Base-by-base conservation (phyloP, 2,113 vertebrate genomes). In the Motacilla tschutschensis region DNA sequence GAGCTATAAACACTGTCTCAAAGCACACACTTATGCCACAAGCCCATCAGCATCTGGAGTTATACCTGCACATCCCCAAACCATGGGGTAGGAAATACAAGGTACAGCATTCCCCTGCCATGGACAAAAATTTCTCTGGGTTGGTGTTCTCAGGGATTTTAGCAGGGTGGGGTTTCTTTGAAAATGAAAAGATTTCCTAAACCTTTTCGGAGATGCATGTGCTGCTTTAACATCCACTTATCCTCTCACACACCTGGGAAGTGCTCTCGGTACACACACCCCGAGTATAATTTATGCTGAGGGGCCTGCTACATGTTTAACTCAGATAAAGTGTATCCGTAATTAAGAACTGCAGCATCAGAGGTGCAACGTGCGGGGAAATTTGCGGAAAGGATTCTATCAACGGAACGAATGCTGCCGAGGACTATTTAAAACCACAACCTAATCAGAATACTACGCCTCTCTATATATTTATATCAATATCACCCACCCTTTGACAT, bases 281-380 rank as follows among this genome's bases (percentile, higher is more conserved):
- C 63, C 2, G 0, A 55, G 64, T 79, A 7, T 77, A 79, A 93
- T 89, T 92, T 85, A 92, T 90, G 93, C 93, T 92, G 59, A 85
- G 85, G 86, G 73, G 87, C 60, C 84, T 46, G 87, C 74, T 89
- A 55, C 53, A 1, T 83, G 91, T 93, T 95, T 83, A 72, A 74
- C 69, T 88, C 81, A 47, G 76, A 87, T 88, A 91, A 93, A 93
- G 62, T 54, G 50, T 33, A 63, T 41, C 76, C 1, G 0, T 82
- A 92, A 92, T 93, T 90, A 93, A 87, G 92, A 85, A 91, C 79
- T 10, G 53, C 83, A 67, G 75, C 83, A 91, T 63, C 83, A 66
- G 93, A 79, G 80, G 69, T 66, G 21, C 43, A 10, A 21, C 1
- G 17, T 17, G 81, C 90, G 53, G 35, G 88, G 66, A 84, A 89